Evolutionary conservation across 2,888 invertebrate species (phyloP).

Genomic region (Icerya purchasi): DNA sequence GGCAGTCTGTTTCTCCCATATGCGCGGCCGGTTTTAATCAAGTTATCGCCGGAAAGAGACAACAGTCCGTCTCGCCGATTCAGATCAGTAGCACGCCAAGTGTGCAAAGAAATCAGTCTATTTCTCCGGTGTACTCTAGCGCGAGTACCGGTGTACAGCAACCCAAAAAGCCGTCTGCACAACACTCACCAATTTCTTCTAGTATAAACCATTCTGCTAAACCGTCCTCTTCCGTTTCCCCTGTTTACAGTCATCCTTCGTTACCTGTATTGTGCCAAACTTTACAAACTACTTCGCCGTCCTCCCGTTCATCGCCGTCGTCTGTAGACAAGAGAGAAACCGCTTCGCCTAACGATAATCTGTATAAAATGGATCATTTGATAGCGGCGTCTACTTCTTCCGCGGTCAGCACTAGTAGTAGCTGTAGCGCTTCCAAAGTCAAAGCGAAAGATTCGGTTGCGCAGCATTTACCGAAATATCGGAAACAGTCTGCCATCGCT

Average conservation of each 20-base stretch:
- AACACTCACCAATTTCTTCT: too few relatives aligned
- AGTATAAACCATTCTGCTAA: too few relatives aligned
- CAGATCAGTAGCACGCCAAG: neutral
- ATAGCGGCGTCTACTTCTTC: neutral
- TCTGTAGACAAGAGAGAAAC: neutral
- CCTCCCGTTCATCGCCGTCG: constrained; percentile 4
- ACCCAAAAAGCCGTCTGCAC: too few relatives aligned
- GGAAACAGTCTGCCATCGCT: neutral
- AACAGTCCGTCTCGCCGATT: neutral
- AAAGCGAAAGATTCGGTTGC: neutral
- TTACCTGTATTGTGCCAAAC: too few relatives aligned
- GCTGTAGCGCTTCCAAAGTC: neutral
- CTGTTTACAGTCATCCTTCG: too few relatives aligned
- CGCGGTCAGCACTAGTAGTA: too few relatives aligned
- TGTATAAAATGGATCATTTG: constrained; percentile 6
- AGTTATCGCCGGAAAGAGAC: neutral
- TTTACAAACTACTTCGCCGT: too few relatives aligned
- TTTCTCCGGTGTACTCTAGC: neutral
- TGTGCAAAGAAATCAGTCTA: neutral
- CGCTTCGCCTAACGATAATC: constrained; percentile 2
- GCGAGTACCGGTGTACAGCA: too few relatives aligned
- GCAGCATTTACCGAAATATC: neutral
- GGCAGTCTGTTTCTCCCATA: neutral
- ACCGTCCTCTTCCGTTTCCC: too few relatives aligned
- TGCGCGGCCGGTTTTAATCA: neutral